phyloP scores from a whole-genome alignment of 2,113 vertebrate species.

The Gobius niger region DNA sequence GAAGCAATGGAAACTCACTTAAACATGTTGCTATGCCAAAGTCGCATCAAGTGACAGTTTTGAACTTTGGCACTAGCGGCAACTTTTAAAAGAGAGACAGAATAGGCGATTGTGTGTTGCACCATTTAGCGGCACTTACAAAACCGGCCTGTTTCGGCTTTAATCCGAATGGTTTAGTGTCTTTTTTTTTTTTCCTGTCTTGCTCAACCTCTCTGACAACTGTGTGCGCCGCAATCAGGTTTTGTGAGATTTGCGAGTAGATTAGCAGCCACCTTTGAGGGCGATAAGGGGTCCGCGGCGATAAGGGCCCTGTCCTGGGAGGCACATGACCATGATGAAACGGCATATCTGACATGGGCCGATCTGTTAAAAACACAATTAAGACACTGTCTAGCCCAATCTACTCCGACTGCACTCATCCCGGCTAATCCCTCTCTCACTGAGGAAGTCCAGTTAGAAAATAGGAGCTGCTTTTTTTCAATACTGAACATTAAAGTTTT shows the following conservation, averaged over 20 bases:
- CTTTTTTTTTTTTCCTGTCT: background rate
- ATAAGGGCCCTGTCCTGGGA: constrained; percentile 59
- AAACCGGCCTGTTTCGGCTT: background rate
- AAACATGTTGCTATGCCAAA: constrained; percentile 32
- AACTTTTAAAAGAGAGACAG: background rate
- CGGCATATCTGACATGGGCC: constrained; percentile 57
- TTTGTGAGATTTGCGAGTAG: constrained; percentile 61
- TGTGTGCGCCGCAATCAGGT: constrained; percentile 59
- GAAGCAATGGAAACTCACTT: constrained; percentile 34
- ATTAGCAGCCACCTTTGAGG: constrained; percentile 67
- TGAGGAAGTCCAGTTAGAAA: constrained; percentile 20
- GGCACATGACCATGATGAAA: constrained; percentile 61
- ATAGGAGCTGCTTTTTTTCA: constrained; percentile 11
- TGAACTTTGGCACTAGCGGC: background rate
- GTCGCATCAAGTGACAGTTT: background rate
- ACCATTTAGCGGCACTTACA: background rate
- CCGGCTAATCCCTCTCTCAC: constrained; percentile 40
- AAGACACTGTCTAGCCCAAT: constrained; percentile 67
- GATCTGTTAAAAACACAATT: constrained; percentile 71
- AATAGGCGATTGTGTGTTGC: background rate
- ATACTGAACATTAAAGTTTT: background rate
- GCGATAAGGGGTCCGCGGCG: constrained; percentile 54
- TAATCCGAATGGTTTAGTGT: constrained; percentile 6
- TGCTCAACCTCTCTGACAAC: constrained; percentile 17
- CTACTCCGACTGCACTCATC: constrained; percentile 49